Evolutionary conservation across 2,888 invertebrate species (phyloP), one percentile per base, ranked within the genome.

Genomic region (Lamproptera curius): DNA sequence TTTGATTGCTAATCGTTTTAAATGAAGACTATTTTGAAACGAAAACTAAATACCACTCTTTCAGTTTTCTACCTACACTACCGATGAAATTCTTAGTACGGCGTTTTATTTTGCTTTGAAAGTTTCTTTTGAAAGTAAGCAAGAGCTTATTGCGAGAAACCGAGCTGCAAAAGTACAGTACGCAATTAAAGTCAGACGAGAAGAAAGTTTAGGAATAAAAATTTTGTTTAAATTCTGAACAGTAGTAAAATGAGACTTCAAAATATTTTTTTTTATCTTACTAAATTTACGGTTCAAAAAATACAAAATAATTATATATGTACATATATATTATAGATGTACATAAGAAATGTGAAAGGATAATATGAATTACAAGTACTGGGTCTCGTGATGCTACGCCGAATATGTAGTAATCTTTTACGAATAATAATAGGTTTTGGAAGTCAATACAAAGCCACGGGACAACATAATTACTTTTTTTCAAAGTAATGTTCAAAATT

Each of bases 121-220:
- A 35, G 17, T 42, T 42, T 23, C 34, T 42, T 42, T 17, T 34
- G 3, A 34, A 15, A 42, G 35, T n/a, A 35, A 16, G 16, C 16
- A 11, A 6, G 2, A 17, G 42, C 23, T 42, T 42, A 20, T 34
- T 34, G 35, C 23, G 35, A 14, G 31, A 44, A 37, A 16, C 31
- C 28, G 28, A 28, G 16, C 43, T n/a, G n/a, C 35, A 34, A 43
- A 42, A 37, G 16, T 37, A 16, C 13, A 17, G 36, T 15, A 16
- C 9, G 44, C 36, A 44, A 44, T 44, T 37, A 31, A 38, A 44
- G 37, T 42, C 20, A 20, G n/a, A n/a, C n/a, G 17, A 34, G 23
- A n/a, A 14, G 34, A 31, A 8, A n/a, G 28, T 44, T 37, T 13
- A 31, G 17, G 44, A 44, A 37, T 13, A 20, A 38, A 44, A 9